phyloP scores from a whole-genome alignment of 2,888 invertebrate species.

The Rhaphigaster nebulosa region DNA sequence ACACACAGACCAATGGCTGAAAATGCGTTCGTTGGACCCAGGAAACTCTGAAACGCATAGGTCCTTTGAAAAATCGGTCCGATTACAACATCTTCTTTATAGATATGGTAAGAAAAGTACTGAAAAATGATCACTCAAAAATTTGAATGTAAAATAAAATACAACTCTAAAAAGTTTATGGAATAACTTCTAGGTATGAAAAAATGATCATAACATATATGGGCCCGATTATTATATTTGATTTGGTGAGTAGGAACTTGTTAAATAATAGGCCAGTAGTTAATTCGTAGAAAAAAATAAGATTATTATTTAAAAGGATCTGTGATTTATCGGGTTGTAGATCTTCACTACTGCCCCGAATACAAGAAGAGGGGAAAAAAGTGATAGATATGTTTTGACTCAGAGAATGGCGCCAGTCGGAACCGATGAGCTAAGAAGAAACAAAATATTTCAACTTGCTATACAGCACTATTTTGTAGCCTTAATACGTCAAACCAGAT shows the following conservation, averaged over 20 bases:
- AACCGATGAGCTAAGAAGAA: not conserved
- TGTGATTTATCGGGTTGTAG: not conserved
- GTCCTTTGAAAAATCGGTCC: no score
- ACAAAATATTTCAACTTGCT: not conserved
- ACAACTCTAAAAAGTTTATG: not conserved
- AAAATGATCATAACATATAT: not conserved
- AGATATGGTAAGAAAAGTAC: no score
- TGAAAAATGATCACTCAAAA: not conserved
- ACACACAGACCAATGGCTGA: no score
- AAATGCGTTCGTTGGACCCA: no score
- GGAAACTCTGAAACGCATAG: no score
- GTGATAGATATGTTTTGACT: not conserved
- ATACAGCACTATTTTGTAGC: no score
- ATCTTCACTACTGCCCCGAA: not conserved
- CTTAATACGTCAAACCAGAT: no score
- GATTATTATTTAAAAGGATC: not conserved
- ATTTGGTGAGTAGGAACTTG: not conserved
- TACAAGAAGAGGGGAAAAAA: not conserved
- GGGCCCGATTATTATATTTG: not conserved
- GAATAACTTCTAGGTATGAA: not conserved
- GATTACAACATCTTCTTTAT: no score
- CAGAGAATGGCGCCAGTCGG: not conserved
- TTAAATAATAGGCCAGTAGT: not conserved
- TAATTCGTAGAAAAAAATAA: not conserved
- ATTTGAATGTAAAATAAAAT: conserved; percentile 5